A percentile compares a stretch with the other conserved stretches of the same genome.
phyloP scores from a whole-genome alignment of 2,113 vertebrate genomes.

The Euleptes europaea region DNA sequence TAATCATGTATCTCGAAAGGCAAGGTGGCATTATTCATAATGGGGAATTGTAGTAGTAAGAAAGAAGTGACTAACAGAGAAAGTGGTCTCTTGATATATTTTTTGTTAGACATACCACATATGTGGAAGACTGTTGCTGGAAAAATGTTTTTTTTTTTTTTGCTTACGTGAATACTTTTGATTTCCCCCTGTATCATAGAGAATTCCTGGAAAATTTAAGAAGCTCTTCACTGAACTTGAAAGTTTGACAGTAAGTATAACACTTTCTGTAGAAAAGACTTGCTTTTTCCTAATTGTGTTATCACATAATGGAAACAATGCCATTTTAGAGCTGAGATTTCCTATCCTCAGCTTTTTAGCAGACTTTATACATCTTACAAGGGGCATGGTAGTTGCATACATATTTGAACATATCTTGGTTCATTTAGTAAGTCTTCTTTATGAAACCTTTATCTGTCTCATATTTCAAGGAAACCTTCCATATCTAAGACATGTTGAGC shows the following conservation, averaged over 20 bases:
- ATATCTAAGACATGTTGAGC: conserved; percentile 63
- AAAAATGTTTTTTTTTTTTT: conserved; percentile 11
- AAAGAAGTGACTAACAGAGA: not conserved
- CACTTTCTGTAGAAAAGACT: not conserved
- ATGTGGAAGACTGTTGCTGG: not conserved
- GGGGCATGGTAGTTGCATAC: not conserved
- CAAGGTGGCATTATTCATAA: conserved; percentile 12
- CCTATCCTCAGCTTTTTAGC: rapidly evolving
- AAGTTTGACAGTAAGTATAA: conserved; percentile 87
- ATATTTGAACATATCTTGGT: not conserved
- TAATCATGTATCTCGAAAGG: not conserved
- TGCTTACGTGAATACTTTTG: not conserved
- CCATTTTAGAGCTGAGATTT: not conserved
- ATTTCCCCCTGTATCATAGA: conserved; percentile 72
- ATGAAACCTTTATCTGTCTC: conserved; percentile 63
- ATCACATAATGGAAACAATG: not conserved
- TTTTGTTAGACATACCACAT: not conserved
- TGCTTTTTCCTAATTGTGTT: conserved; percentile 2
- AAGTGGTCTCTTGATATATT: not conserved
- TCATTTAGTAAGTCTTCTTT: conserved; percentile 52
- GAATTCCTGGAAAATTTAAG: conserved; percentile 97
- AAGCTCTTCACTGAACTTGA: conserved; percentile 97
- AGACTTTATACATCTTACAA: rapidly evolving
- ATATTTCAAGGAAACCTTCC: conserved; percentile 54
- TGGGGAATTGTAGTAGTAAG: conserved; percentile 10